A percentile compares a stretch with the other conserved stretches of the same genome.
phyloP scores from a whole-genome alignment of 37 sponge, comb jelly and placozoan genomes.

The Crambe crambe region DNA sequence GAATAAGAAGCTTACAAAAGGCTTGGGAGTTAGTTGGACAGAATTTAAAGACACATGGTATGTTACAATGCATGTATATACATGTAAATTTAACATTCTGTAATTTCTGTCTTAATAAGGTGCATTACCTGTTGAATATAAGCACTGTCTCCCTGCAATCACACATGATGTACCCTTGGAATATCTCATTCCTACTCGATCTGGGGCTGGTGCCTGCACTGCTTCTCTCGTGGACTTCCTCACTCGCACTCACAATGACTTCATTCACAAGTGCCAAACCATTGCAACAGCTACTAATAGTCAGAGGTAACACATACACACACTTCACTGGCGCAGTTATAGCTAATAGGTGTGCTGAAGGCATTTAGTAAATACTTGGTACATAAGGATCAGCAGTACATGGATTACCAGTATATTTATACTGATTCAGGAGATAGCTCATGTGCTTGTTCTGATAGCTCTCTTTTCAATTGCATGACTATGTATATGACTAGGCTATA shows the following conservation, averaged over 20 bases:
- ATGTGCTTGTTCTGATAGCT: too few species aligned
- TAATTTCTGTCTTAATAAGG: conserved; percentile 10
- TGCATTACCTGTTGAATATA: conserved; percentile 43
- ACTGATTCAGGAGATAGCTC: too few species aligned
- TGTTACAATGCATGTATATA: too few species aligned
- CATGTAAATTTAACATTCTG: too few species aligned
- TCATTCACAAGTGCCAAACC: conserved; percentile 51
- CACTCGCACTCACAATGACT: conserved; percentile 60
- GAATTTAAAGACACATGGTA: conserved; percentile 55
- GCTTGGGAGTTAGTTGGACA: conserved; percentile 68
- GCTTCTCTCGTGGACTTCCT: conserved; percentile 67
- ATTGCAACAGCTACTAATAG: background rate
- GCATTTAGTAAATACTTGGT: too few species aligned
- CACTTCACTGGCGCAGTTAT: too few species aligned
- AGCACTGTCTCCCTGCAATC: conserved; percentile 21
- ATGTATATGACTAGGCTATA: too few species aligned
- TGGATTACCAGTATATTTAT: too few species aligned
- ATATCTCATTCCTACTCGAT: conserved; percentile 70
- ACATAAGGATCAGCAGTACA: too few species aligned
- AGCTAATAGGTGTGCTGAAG: too few species aligned
- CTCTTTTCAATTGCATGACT: too few species aligned
- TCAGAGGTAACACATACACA: too few species aligned
- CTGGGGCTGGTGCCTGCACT: conserved; percentile 60
- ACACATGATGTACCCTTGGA: conserved; percentile 26
- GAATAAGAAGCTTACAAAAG: conserved; percentile 34